Percentiles rank a stretch among this genome's conserved stretches.
Evolutionary conservation across 2,113 vertebrate genomes (phyloP).

Genomic region (Heterocephalus glaber): DNA sequence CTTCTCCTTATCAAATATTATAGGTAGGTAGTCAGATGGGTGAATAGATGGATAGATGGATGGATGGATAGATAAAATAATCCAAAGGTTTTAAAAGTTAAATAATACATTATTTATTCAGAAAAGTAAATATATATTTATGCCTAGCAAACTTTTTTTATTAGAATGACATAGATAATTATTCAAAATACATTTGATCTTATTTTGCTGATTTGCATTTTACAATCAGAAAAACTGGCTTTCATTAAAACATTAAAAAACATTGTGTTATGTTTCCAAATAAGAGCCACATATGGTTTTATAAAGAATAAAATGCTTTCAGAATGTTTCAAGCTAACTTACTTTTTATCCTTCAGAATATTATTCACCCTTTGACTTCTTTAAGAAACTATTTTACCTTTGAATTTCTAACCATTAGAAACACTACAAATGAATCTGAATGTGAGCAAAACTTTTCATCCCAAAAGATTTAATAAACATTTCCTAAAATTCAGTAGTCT

Average conservation of each 20-base stretch:
- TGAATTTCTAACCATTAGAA: neutral
- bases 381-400: neutral
- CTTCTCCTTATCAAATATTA: neutral
- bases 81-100: neutral
- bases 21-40: neutral
- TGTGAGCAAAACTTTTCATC: conserved; percentile 5
- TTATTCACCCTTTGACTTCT: neutral
- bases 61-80: neutral
- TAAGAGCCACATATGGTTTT: neutral
- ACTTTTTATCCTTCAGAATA: neutral
- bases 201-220: conserved; percentile 42
- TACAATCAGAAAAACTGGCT: neutral
- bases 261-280: neutral
- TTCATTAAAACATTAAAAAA: neutral
- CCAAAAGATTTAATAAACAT: conserved; percentile 13
- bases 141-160: neutral
- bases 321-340: neutral
- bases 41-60: neutral
- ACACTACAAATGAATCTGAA: neutral
- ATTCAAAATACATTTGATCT: neutral
- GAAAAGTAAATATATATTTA: neutral
- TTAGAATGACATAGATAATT: neutral
- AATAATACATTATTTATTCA: neutral
- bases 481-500: conserved; percentile 25
- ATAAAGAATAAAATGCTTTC: neutral